A percentile compares a stretch with the other conserved stretches of the same genome.
Evolutionary conservation across 2,888 invertebrate species (phyloP).

Genomic region (Troides oblongomaculatus): DNA sequence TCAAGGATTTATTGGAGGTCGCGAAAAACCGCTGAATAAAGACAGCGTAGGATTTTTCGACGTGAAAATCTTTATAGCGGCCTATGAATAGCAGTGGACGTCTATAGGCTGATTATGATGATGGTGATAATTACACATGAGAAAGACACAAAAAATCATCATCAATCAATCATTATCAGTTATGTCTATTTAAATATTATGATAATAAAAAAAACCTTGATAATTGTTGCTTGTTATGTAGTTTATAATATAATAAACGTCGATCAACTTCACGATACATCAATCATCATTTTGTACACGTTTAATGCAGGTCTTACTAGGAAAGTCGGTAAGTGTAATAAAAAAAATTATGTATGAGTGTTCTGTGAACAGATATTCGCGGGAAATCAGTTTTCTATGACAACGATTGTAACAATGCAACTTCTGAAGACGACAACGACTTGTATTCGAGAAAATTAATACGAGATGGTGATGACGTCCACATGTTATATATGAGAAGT

Average conservation of each 20-base stretch:
- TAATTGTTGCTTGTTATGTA: background rate
- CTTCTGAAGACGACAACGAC: slow-evolving; percentile 12
- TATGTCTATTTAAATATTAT: background rate
- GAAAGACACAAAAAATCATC: background rate
- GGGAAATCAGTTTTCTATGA: slow-evolving; percentile 32
- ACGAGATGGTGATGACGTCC: slow-evolving; percentile 12
- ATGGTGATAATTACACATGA: background rate
- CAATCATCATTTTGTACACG: background rate
- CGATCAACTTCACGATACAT: background rate
- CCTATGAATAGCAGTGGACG: too few relatives aligned
- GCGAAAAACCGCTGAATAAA: too few relatives aligned
- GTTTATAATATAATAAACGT: background rate
- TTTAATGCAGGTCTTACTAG: slow-evolving; percentile 59
- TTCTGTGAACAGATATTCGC: slow-evolving; percentile 37
- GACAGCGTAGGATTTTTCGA: too few relatives aligned
- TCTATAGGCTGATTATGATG: too few relatives aligned
- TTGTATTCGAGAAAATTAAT: slow-evolving; percentile 5
- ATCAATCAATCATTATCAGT: background rate
- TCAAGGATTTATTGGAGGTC: too few relatives aligned
- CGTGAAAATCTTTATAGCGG: too few relatives aligned
- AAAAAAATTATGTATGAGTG: slow-evolving; percentile 1
- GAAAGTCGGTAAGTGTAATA: slow-evolving; percentile 47
- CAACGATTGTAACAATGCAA: slow-evolving; percentile 31
- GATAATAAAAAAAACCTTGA: background rate
- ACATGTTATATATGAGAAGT: slow-evolving; percentile 16